Evolutionary conservation across 2,113 vertebrate genomes (phyloP).

Genomic region (Bungarus multicinctus): DNA sequence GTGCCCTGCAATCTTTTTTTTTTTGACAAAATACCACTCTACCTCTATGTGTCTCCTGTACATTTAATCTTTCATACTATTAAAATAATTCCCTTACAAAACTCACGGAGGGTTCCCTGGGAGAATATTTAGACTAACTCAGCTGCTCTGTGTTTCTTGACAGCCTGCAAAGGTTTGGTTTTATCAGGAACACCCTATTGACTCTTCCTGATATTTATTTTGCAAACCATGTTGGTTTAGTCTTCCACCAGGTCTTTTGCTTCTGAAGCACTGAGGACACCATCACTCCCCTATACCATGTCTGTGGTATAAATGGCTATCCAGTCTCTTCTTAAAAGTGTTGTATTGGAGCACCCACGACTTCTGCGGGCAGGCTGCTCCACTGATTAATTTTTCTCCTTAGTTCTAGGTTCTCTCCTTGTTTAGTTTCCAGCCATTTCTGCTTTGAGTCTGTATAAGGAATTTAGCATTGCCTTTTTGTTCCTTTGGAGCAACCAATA

Average conservation of each 20-base stretch:
- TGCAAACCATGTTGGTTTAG: not conserved
- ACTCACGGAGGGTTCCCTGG: not conserved
- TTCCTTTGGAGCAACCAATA: not conserved
- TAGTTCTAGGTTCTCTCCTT: not conserved
- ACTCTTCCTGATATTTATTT: no score
- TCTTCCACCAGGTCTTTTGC: not conserved
- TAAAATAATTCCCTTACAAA: not conserved
- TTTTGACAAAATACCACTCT: not conserved
- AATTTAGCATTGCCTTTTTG: not conserved
- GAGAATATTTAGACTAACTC: not conserved
- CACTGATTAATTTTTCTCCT: not conserved
- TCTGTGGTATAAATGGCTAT: not conserved
- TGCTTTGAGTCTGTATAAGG: not conserved
- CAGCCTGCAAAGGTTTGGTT: not conserved
- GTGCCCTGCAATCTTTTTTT: not conserved
- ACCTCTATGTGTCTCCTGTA: not conserved
- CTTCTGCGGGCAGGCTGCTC: no score
- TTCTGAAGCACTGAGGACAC: not conserved
- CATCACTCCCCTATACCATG: no score
- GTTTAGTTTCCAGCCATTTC: not conserved
- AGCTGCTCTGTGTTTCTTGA: not conserved
- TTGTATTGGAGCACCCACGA: no score
- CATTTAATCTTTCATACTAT: no score
- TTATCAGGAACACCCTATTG: not conserved
- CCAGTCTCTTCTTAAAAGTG: no score